Conservation (phyloP, 1,140 invertebrate species). For the Scaptodrosophila lebanonensis region DNA sequence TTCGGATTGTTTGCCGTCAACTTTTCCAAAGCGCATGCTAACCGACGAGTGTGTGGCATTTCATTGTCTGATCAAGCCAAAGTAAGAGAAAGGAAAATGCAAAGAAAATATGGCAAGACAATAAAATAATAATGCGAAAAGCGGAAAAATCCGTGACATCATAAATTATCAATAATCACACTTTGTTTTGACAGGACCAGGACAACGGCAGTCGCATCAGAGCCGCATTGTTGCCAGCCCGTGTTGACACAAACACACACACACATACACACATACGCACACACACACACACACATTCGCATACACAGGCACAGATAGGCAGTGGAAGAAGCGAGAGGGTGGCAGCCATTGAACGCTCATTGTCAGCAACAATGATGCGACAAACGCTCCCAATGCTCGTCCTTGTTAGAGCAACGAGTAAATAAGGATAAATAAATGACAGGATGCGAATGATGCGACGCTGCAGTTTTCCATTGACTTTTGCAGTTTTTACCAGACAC, state of each 20-base stretch:
- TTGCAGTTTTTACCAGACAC: background rate
- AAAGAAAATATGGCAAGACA: slow-evolving; percentile 30
- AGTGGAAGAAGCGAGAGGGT: slow-evolving; percentile 41
- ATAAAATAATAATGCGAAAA: slow-evolving; percentile 56
- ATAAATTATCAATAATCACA: slow-evolving; percentile 77
- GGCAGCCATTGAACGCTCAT: slow-evolving; percentile 52
- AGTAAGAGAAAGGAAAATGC: slow-evolving; percentile 7
- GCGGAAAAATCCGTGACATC: slow-evolving; percentile 69
- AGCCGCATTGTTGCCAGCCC: slow-evolving; percentile 58
- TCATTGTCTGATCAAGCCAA: slow-evolving; percentile 12
- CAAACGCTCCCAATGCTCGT: slow-evolving; percentile 43
- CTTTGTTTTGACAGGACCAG: slow-evolving; percentile 76
- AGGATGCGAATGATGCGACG: slow-evolving; percentile 56
- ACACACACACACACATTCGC: slow-evolving; percentile 29
- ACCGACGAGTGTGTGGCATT: slow-evolving; percentile 6
- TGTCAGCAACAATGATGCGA: slow-evolving; percentile 67
- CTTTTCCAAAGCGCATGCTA: no score
- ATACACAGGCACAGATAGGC: slow-evolving; percentile 28
- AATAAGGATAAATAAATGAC: slow-evolving; percentile 65
- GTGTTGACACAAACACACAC: slow-evolving; percentile 40
- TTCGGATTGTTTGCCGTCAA: no score
- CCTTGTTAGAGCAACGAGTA: slow-evolving; percentile 28
- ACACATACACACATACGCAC: slow-evolving; percentile 17
- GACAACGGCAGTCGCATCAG: slow-evolving; percentile 63
- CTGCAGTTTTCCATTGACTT: slow-evolving; percentile 27